Conservation (phyloP, 2,888 invertebrate genomes). For the Parasteatoda lunata region DNA sequence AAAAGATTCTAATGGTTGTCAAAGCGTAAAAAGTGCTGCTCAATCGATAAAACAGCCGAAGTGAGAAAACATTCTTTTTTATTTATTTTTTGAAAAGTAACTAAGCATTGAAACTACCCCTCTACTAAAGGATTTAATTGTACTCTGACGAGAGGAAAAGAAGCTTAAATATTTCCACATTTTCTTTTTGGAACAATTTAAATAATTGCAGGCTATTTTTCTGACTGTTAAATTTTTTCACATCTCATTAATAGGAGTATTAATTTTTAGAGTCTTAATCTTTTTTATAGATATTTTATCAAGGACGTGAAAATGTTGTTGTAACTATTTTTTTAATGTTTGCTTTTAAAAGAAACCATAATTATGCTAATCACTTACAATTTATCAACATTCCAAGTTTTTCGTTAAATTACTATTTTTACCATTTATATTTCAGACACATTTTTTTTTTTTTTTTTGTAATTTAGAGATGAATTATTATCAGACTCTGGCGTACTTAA, state of each 20-base stretch:
- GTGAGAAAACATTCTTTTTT: background rate
- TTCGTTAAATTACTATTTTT: too few relatives aligned
- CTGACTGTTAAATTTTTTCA: background rate
- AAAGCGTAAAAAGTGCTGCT: background rate
- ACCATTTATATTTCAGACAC: too few relatives aligned
- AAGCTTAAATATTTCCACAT: background rate
- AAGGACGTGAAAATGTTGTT: background rate
- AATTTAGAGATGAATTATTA: too few relatives aligned
- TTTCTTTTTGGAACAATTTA: constrained; percentile 8
- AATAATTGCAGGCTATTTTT: constrained; percentile 20
- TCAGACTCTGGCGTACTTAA: too few relatives aligned
- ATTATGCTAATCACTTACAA: too few relatives aligned
- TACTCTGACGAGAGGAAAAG: background rate
- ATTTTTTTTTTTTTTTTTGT: too few relatives aligned
- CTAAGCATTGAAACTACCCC: background rate
- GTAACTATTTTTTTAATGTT: too few relatives aligned
- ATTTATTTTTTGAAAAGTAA: background rate
- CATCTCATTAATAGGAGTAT: background rate
- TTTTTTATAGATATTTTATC: background rate
- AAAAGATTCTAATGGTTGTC: constrained; percentile 5
- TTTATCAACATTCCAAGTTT: too few relatives aligned
- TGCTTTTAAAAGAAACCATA: too few relatives aligned
- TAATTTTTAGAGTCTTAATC: background rate
- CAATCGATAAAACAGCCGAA: background rate
- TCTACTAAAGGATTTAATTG: background rate